Evolutionary conservation across 2,797 vertebrate species (phyloP).

Genomic region (Acanthiza pusilla): DNA sequence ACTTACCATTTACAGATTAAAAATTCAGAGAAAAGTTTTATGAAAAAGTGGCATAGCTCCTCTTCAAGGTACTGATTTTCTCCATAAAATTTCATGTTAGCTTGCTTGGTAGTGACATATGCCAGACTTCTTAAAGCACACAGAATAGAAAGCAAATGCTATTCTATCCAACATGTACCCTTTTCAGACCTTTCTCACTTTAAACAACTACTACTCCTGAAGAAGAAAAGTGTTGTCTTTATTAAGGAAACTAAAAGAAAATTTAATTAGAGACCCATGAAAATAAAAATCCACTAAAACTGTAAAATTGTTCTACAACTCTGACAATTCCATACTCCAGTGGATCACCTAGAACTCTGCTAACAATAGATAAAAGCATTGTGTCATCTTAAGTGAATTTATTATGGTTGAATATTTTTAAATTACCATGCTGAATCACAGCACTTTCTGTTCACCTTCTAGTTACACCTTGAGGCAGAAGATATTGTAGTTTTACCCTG

Average conservation of each 20-base stretch:
- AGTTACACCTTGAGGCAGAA: background rate
- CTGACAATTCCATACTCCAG: conserved; percentile 72
- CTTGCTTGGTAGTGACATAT: background rate
- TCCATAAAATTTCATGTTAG: background rate
- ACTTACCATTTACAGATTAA: background rate
- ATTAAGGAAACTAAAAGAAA: background rate
- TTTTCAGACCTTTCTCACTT: conserved; percentile 78
- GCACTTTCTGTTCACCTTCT: background rate
- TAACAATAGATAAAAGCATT: background rate
- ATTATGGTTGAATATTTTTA: background rate
- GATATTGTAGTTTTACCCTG: background rate
- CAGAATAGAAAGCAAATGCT: background rate
- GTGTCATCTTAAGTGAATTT: background rate
- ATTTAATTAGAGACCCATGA: background rate
- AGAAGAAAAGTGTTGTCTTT: background rate
- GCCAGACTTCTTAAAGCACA: background rate
- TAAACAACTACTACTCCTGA: conserved; percentile 71
- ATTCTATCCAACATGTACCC: conserved; percentile 71
- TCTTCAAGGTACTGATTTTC: background rate
- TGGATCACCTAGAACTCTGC: conserved; percentile 70
- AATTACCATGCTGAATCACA: background rate
- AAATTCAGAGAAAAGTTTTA: background rate
- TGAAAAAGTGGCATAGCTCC: background rate
- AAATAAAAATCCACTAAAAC: background rate
- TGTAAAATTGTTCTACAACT: conserved; percentile 71